Conservation (phyloP, 92 coral and sea anemone species). For the Epizoanthus scotinus region DNA sequence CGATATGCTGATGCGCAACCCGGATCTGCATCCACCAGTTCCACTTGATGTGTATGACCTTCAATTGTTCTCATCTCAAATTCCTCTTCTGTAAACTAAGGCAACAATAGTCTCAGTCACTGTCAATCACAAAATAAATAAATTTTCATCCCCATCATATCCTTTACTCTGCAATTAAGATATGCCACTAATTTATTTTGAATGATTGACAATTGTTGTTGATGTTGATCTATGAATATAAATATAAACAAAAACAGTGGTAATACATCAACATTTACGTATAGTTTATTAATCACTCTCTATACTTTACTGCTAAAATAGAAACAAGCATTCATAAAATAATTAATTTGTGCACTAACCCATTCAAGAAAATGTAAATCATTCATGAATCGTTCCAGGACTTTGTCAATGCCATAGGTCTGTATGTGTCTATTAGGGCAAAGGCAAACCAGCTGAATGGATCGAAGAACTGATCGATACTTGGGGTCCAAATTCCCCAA, state of each 20-base stretch:
- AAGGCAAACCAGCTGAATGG: constrained; percentile 47
- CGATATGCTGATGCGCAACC: constrained; percentile 58
- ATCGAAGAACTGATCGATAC: constrained; percentile 47
- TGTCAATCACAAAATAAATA: too few relatives aligned
- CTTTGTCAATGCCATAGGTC: constrained; percentile 48
- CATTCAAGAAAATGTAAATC: constrained; percentile 50
- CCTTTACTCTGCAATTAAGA: too few relatives aligned
- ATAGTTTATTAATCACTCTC: too few relatives aligned
- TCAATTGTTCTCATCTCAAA: constrained; percentile 38
- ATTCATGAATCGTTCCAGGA: constrained; percentile 50
- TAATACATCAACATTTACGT: too few relatives aligned
- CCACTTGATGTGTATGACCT: constrained; percentile 52
- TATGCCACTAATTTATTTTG: too few relatives aligned
- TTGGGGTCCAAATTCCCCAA: constrained; percentile 61
- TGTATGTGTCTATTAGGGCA: constrained; percentile 52
- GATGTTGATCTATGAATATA: too few relatives aligned
- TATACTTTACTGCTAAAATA: too few relatives aligned
- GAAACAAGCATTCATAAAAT: too few relatives aligned
- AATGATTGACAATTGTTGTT: too few relatives aligned
- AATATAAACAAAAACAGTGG: too few relatives aligned
- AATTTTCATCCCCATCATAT: too few relatives aligned
- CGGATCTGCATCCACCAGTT: constrained; percentile 48
- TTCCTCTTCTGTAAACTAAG: constrained; percentile 66
- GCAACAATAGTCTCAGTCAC: background rate
- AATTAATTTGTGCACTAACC: too few relatives aligned